Base-by-base conservation (phyloP, 1,140 invertebrate species). In the Drosophila azteca region DNA sequence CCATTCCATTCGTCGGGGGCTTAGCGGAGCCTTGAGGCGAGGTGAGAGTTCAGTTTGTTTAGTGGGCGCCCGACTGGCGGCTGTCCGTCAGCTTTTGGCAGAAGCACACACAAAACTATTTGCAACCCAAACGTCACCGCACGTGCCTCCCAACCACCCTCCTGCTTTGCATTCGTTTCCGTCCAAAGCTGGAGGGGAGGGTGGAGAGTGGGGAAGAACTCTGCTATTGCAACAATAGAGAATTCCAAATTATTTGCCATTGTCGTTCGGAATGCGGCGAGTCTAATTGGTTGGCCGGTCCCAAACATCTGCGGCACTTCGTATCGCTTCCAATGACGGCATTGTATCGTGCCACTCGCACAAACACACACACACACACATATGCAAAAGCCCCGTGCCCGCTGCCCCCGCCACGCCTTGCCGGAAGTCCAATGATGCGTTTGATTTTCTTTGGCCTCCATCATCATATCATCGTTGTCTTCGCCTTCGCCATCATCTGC, bases 11-110 rank as follows among this genome's bases (percentile, higher is more conserved):
- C 35, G 17, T n/a, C 31, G 31, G 31, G 9, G 3, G 31, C 31
- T 35, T 35, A 35, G 31, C 8, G 29, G 35, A 39, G 35, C 35
- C 9, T 39, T 39, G 35, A 3, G 5, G 35, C 35, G 75, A 82
- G 82, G 82, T 85, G 78, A 88, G 83, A 87, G 82, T 85, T 85
- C 82, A 88, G 59, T 75, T 75, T 78, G 59, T 70, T 84, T 84
- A 74, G 71, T 80, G 50, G 75, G 70, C 79, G 79, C 52, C 81
- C 62, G 46, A 78, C 35, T 82, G 82, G 55, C 82, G 77, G 67
- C 35, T 82, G 82, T 51, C 82, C 73, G 67, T 53, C 11, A 4
- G 35, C 3, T 4, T 35, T 35, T 35, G 31, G 3, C 31, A 11
- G 11, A 39, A 5, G 41, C 51, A 20, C 15, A 20, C 15, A 15